A percentile compares a stretch with the other conserved stretches of the same genome.
Evolutionary conservation across 1,140 invertebrate genomes (phyloP).

Genomic region (Cotesia vestalis): DNA sequence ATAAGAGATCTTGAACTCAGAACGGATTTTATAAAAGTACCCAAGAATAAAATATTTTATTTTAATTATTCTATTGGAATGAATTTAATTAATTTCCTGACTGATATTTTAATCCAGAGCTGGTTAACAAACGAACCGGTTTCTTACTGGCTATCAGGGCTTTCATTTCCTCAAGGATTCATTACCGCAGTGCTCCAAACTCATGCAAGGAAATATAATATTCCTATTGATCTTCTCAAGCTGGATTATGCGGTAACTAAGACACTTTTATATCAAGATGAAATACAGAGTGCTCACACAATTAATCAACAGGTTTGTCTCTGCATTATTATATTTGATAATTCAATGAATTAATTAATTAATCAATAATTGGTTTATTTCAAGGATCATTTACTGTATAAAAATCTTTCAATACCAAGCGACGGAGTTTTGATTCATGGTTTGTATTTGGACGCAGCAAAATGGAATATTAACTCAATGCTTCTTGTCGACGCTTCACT

Average conservation of each 20-base stretch:
- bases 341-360: too few species aligned
- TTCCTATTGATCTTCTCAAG: constrained; percentile 83
- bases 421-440: constrained; percentile 87
- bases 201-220: constrained; percentile 80
- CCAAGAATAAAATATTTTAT: not conserved
- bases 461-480: constrained; percentile 76
- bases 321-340: not conserved
- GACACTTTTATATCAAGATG: constrained; percentile 73
- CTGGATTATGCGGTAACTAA: constrained; percentile 77
- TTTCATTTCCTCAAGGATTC: constrained; percentile 92
- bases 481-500: constrained; percentile 77
- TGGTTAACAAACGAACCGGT: constrained; percentile 80
- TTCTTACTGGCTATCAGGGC: constrained; percentile 89
- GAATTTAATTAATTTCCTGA: too few species aligned
- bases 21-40: constrained; percentile 64
- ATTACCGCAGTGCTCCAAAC: constrained; percentile 88
- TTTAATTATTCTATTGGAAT: not conserved
- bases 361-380: too few species aligned
- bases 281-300: constrained; percentile 68
- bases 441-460: constrained; percentile 85
- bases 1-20: constrained; percentile 80
- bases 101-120: constrained; percentile 57
- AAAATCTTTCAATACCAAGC: constrained; percentile 68
- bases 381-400: constrained; percentile 63
- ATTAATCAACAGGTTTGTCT: not conserved